Evolutionary conservation across 2,797 vertebrate genomes (phyloP).

Genomic region (Hipposideros larvatus): DNA sequence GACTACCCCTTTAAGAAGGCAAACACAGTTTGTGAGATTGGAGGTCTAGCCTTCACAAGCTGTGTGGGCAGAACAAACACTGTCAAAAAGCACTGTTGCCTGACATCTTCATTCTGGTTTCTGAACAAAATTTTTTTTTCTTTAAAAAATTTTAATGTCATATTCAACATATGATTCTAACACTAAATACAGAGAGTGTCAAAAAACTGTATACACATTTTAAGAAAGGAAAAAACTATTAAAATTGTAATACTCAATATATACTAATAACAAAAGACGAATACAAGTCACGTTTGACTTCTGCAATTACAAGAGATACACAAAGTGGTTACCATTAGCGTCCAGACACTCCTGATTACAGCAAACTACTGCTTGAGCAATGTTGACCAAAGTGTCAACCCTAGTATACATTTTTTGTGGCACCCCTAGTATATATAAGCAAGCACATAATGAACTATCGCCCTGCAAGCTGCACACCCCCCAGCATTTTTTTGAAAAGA

Average conservation of each 20-base stretch:
- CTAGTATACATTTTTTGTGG: too few relatives aligned
- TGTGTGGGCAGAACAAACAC: background rate
- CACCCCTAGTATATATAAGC: background rate
- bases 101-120: background rate
- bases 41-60: background rate
- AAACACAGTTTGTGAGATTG: background rate
- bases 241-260: too few relatives aligned
- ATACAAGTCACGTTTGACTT: too few relatives aligned
- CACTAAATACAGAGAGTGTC: background rate
- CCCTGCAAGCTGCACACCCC: too few relatives aligned
- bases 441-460: background rate
- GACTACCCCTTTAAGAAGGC: background rate
- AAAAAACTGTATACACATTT: too few relatives aligned
- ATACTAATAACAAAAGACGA: too few relatives aligned
- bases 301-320: too few relatives aligned
- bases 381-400: too few relatives aligned
- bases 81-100: background rate
- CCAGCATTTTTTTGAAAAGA: background rate
- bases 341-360: too few relatives aligned
- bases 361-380: too few relatives aligned
- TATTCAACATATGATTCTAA: background rate
- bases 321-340: too few relatives aligned
- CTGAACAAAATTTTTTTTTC: background rate
- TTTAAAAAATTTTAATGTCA: background rate
- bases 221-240: too few relatives aligned